Base-by-base conservation (phyloP, 2,113 vertebrate species). In the Cranoglanis bouderius region DNA sequence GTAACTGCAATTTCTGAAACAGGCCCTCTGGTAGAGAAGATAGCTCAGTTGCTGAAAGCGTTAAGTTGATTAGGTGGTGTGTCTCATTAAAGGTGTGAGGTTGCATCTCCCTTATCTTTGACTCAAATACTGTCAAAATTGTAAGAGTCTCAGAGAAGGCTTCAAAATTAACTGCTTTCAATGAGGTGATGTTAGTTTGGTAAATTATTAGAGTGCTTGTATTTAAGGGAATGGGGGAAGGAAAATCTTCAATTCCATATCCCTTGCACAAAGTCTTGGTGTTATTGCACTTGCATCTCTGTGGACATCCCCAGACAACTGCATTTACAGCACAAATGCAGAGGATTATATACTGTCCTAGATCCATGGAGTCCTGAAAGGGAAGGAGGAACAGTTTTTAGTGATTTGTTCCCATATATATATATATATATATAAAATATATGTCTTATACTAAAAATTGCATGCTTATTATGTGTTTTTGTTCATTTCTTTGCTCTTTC, bases 1-100 rank as follows among this genome's bases (percentile, higher is more conserved):
- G 96, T 43, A 90, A 92, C 21, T 90, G 90, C 55, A 97, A 93
- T 84, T 95, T 96, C 86, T 96, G 94, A 0, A 99, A 99, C 82
- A 95, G 87, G 0, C 93, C 6, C 9, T 92, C 93, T 57, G 95
- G 95, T 13, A 96, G 91, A 90, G 93, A 93, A 77, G 90, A 75
- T 40, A 96, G 81, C 57, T 91, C 85, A 0, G 90, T 95, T 59
- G 72, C 85, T 35, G 49, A 89, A 75, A 96, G 80, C 0, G 0
- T 40, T 32, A 96, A 88, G 14, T 0, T 14, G 16, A 0, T 12
- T 9, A 96, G 38, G 53, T 94, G 91, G 2, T 18, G 21, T 14
- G 93, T 90, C 61, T 75, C 88, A 90, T 95, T 82, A 89, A 96
- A 93, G 13, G 96, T 94, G 35, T 90, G 91, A 61, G 92, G 89